These are phyloP conservation scores for Crotalus horridus DNA, from an alignment of 2,113 vertebrate species.

Conservation along the genomic window DNA sequence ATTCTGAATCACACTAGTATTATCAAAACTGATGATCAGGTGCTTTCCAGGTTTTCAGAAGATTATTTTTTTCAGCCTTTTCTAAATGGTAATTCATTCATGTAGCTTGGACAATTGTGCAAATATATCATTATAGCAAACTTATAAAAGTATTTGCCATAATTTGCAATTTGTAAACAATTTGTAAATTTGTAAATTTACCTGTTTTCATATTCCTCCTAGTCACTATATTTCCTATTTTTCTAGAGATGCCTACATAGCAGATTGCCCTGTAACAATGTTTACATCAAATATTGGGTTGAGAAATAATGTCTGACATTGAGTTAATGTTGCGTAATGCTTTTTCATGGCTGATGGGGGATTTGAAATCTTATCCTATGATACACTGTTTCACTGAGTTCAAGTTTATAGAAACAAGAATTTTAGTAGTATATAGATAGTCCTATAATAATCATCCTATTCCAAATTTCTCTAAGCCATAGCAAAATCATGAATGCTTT, in stretches of 20 bases:
- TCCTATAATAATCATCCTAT: neutral
- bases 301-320: neutral
- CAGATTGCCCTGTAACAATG: neutral
- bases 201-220: neutral
- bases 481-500: neutral
- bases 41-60: neutral
- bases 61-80: neutral
- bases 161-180: neutral
- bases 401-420: neutral
- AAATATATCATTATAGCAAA: accelerated
- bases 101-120: accelerated
- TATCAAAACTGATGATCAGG: neutral
- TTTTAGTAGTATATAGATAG: neutral
- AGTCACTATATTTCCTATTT: neutral
- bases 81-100: neutral
- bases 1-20: neutral
- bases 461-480: neutral
- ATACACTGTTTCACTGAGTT: neutral
- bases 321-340: neutral
- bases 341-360: neutral
- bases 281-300: neutral
- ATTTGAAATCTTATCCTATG: neutral
- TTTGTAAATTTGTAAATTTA: neutral
- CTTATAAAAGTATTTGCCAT: accelerated
- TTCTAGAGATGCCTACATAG: neutral